Percentiles rank a stretch among this genome's conserved stretches.
phyloP scores from a whole-genome alignment of 2,888 invertebrate species.

The Trisateles emortualis region DNA sequence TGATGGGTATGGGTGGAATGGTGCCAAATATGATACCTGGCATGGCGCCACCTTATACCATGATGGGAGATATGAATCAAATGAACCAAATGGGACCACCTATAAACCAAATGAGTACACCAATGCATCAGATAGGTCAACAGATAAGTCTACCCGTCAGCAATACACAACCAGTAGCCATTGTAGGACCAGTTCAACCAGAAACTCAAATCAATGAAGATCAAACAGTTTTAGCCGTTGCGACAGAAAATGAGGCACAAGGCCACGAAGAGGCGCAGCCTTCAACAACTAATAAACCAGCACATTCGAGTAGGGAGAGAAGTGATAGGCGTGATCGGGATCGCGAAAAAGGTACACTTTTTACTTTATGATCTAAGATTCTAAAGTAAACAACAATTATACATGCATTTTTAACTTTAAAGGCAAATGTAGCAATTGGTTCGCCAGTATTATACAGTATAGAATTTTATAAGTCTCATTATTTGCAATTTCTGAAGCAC shows the following conservation, averaged over 20 bases:
- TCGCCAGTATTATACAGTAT: too few relatives aligned
- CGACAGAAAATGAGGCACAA: constrained; percentile 11
- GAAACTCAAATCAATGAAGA: constrained; percentile 15
- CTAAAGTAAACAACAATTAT: too few relatives aligned
- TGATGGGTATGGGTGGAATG: constrained; percentile 42
- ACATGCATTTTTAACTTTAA: too few relatives aligned
- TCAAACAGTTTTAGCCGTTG: constrained; percentile 3
- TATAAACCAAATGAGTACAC: constrained; percentile 27
- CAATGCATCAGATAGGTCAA: constrained; percentile 9
- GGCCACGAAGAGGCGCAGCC: constrained; percentile 9
- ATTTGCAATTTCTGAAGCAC: too few relatives aligned
- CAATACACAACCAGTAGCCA: constrained; percentile 12
- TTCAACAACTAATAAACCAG: constrained; percentile 10
- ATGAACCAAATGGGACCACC: constrained; percentile 17
- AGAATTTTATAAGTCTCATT: too few relatives aligned
- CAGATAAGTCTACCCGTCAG: not conserved
- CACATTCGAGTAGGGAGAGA: constrained; percentile 22
- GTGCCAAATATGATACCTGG: constrained; percentile 39
- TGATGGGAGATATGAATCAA: constrained; percentile 36
- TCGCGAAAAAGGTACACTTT: constrained; percentile 37
- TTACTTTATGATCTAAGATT: too few relatives aligned
- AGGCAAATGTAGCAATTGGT: too few relatives aligned
- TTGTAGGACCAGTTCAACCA: constrained; percentile 37
- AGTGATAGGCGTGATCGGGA: constrained; percentile 37
- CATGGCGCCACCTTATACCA: constrained; percentile 21